A percentile compares a stretch with the other conserved stretches of the same genome.
phyloP scores from a whole-genome alignment of 2,888 invertebrate genomes.

The Chorisops tibialis region DNA sequence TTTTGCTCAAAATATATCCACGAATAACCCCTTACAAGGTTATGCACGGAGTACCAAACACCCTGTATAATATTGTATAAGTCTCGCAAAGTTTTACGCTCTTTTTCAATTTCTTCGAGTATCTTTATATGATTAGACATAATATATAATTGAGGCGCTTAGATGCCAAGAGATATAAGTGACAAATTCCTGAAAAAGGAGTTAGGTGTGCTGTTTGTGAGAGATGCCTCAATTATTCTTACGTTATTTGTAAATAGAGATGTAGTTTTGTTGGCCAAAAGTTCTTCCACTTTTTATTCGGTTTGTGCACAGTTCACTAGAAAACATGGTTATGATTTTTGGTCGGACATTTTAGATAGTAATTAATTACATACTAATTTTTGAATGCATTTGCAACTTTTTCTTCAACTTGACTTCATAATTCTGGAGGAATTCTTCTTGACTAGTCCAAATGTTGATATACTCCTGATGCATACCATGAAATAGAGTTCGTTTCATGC shows the following conservation, averaged over 20 bases:
- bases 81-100: constrained; percentile 47
- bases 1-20: no score
- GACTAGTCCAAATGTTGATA: constrained; percentile 48
- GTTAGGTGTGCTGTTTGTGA: no score
- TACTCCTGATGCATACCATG: constrained; percentile 50
- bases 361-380: constrained; percentile 45
- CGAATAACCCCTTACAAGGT: no score
- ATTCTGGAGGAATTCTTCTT: constrained; percentile 47
- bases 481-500: constrained; percentile 50
- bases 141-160: no score
- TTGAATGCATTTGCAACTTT: constrained; percentile 49
- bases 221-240: no score
- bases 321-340: background rate
- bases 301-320: constrained; percentile 49
- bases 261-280: constrained; percentile 49
- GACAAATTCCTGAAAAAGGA: no score
- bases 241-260: constrained; percentile 52
- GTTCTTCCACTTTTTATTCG: constrained; percentile 51
- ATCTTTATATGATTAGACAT: constrained; percentile 42
- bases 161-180: no score
- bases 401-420: constrained; percentile 50
- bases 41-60: no score
- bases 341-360: background rate
- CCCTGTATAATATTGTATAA: no score
- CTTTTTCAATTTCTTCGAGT: constrained; percentile 51